Evolutionary conservation across 2,797 vertebrate species (phyloP).

Genomic region (Megalops cyprinoides): DNA sequence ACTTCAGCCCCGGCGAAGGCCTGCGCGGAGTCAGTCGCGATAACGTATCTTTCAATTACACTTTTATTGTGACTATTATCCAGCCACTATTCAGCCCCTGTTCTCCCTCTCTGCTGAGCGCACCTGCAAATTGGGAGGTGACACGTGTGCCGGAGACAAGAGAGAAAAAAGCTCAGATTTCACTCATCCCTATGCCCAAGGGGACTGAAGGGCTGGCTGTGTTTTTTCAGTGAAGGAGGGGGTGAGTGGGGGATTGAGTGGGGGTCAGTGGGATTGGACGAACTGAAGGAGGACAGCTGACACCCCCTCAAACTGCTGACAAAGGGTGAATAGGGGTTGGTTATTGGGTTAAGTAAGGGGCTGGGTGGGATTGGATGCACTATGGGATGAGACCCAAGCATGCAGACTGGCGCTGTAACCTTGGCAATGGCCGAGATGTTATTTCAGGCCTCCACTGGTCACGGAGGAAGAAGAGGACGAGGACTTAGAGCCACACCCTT

Average conservation of each 20-base stretch:
- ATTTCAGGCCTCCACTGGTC: too few species aligned
- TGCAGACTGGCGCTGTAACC: too few species aligned
- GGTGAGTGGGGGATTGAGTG: conserved; percentile 35
- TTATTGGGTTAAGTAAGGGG: too few species aligned
- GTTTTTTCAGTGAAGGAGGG: conserved; percentile 65
- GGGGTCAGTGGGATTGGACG: conserved; percentile 48
- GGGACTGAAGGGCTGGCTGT: conserved; percentile 44
- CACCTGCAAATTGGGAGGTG: conserved; percentile 72
- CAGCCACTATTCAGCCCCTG: conserved; percentile 67
- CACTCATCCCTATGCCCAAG: conserved; percentile 56
- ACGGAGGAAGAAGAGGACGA: neutral
- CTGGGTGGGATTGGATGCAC: too few species aligned
- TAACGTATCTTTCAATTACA: conserved; percentile 86
- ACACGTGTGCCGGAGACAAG: conserved; percentile 57
- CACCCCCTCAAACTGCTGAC: conserved; percentile 72
- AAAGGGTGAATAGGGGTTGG: conserved; percentile 81
- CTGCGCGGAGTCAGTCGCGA: conserved; percentile 65
- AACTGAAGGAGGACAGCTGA: conserved; percentile 20
- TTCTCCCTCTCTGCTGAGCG: conserved; percentile 50
- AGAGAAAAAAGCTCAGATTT: conserved; percentile 68
- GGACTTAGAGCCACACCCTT: too few species aligned
- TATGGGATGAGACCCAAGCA: too few species aligned
- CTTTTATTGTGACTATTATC: conserved; percentile 78
- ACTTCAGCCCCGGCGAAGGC: conserved; percentile 64
- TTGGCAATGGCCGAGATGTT: too few species aligned